Conservation (phyloP, 2,113 vertebrate species). For the Chlorocebus sabaeus region DNA sequence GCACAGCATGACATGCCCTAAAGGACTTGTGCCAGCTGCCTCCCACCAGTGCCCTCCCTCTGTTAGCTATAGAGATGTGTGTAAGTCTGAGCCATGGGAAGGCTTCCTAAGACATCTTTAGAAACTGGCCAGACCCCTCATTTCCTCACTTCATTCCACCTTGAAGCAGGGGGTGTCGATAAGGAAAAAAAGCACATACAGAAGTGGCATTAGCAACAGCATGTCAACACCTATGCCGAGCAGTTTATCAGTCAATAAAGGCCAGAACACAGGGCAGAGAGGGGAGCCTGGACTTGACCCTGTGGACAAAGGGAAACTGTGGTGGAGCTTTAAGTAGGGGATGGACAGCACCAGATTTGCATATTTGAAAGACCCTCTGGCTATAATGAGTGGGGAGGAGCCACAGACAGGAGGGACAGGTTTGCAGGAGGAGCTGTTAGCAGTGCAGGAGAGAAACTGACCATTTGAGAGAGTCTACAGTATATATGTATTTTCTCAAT, state of each 20-base stretch:
- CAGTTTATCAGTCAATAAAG: neutral
- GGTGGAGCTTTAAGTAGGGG: too few relatives aligned
- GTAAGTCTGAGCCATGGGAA: accelerated
- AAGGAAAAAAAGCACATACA: accelerated
- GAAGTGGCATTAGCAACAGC: accelerated
- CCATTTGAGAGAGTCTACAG: accelerated
- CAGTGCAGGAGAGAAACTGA: accelerated
- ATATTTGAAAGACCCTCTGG: neutral
- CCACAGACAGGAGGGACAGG: neutral
- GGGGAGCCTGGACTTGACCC: neutral
- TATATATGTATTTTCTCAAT: accelerated
- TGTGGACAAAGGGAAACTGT: too few relatives aligned
- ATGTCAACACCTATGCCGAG: accelerated
- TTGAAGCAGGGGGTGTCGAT: accelerated
- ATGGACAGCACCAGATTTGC: too few relatives aligned
- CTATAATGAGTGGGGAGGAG: accelerated
- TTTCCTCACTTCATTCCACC: accelerated
- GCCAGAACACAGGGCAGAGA: neutral
- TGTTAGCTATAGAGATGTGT: neutral
- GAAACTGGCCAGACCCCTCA: neutral
- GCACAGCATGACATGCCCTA: accelerated
- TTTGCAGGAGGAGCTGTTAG: accelerated
- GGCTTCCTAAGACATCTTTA: too few relatives aligned
- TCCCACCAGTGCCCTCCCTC: neutral
- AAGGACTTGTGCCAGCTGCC: accelerated